These are phyloP conservation scores for Galeruca laticollis DNA, from an alignment of 2,888 invertebrate genomes.

Conservation along the genomic window DNA sequence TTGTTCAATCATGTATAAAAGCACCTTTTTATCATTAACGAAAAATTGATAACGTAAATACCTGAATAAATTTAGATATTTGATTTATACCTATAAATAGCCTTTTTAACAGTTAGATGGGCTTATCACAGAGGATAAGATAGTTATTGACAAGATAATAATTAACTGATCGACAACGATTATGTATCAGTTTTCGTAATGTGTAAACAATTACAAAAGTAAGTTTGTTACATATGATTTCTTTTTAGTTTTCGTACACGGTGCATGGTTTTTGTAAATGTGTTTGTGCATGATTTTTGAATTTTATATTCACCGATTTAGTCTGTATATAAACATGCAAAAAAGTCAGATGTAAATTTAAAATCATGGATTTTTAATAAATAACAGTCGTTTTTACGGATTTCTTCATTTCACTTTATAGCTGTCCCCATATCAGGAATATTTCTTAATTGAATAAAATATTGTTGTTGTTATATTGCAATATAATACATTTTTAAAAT, in stretches of 20 bases:
- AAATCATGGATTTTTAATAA: too few relatives aligned
- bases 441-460: too few relatives aligned
- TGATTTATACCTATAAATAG: neutral
- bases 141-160: neutral
- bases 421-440: too few relatives aligned
- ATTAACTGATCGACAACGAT: neutral
- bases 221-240: neutral
- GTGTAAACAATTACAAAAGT: neutral
- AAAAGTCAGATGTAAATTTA: too few relatives aligned
- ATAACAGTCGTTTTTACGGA: too few relatives aligned
- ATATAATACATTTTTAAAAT: too few relatives aligned
- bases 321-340: too few relatives aligned
- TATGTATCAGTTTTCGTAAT: neutral
- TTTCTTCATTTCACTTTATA: too few relatives aligned
- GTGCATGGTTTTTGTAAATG: neutral
- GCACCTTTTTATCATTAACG: too few relatives aligned
- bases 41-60: neutral
- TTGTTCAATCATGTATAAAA: too few relatives aligned
- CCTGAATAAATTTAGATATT: neutral
- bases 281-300: neutral
- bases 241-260: neutral
- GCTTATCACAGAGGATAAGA: neutral
- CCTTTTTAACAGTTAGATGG: neutral
- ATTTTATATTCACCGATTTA: neutral
- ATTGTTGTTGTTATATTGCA: too few relatives aligned